Percentiles rank a stretch among this genome's conserved stretches.
phyloP scores from a whole-genome alignment of 2,113 vertebrate species.

The Corythaixoides concolor region DNA sequence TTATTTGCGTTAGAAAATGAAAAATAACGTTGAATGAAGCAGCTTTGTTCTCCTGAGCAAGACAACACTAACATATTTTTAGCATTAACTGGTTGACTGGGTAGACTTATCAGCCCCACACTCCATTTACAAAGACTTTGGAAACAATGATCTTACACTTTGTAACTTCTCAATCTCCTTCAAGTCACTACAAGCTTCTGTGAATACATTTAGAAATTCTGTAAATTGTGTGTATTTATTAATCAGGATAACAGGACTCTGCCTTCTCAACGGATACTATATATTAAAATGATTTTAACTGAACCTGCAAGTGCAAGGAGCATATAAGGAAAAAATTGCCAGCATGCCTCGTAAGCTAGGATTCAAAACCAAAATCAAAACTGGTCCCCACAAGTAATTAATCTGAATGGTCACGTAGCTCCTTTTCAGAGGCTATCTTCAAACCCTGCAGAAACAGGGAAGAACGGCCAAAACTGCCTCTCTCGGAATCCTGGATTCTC shows the following conservation, averaged over 20 bases:
- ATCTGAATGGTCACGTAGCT: background rate
- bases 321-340: background rate
- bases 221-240: background rate
- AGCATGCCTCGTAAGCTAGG: background rate
- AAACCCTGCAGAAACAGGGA: background rate
- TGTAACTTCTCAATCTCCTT: background rate
- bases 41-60: background rate
- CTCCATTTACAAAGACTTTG: background rate
- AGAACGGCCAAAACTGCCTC: background rate
- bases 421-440: background rate
- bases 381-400: background rate
- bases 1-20: slow-evolving; percentile 25
- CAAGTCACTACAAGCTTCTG: background rate
- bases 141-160: background rate
- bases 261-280: background rate
- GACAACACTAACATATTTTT: background rate
- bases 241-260: background rate
- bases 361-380: background rate
- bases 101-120: background rate
- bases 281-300: background rate
- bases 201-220: background rate
- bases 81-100: background rate
- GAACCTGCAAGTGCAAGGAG: background rate
- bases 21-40: background rate
- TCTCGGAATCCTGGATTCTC: background rate